phyloP scores from a whole-genome alignment of 2,888 invertebrate genomes.

The Epicampocera succincta region DNA sequence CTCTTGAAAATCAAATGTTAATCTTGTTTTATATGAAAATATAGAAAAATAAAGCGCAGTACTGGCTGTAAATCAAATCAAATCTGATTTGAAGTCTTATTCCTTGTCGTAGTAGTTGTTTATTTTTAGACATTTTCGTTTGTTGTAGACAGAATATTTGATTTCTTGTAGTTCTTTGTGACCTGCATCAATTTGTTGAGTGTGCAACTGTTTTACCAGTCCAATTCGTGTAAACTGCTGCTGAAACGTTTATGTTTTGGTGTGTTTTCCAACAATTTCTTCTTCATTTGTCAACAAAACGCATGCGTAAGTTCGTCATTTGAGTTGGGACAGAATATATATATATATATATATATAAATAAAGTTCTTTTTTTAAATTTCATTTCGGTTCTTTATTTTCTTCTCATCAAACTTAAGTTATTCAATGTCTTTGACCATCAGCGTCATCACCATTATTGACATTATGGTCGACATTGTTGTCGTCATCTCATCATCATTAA shows the following conservation, averaged over 20 bases:
- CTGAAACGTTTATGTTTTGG: conserved; percentile 1
- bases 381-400: background rate
- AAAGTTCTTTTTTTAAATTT: background rate
- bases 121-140: too few species aligned
- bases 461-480: conserved; percentile 50
- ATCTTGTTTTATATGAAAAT: too few species aligned
- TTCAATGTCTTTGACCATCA: conserved; percentile 67
- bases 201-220: conserved; percentile 14
- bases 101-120: too few species aligned
- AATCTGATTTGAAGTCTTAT: too few species aligned
- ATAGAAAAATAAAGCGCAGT: too few species aligned
- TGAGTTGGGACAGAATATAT: conserved; percentile 7
- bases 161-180: too few species aligned
- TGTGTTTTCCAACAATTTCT: conserved; percentile 56
- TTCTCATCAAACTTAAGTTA: conserved; percentile 56
- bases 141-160: too few species aligned
- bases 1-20: too few species aligned
- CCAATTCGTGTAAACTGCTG: background rate
- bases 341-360: conserved; percentile 12
- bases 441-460: conserved; percentile 57
- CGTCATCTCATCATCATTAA: conserved; percentile 59
- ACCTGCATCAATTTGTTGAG: background rate
- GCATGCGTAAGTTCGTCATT: conserved; percentile 67
- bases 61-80: too few species aligned
- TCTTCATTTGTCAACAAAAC: conserved; percentile 69